Evolutionary conservation across 2,113 vertebrate genomes (phyloP).

Genomic region (Rutilus rutilus): DNA sequence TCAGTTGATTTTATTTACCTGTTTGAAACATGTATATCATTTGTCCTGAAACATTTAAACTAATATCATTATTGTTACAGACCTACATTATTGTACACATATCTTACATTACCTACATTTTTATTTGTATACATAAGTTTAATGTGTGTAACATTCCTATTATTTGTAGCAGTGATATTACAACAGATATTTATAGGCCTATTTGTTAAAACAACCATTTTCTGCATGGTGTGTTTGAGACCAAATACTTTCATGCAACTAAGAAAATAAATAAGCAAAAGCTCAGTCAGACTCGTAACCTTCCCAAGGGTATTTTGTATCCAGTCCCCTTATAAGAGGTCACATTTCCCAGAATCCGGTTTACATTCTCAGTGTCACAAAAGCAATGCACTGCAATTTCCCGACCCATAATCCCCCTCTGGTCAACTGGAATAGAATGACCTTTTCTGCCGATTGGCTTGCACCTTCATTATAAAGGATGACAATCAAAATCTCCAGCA

Average conservation of each 20-base stretch:
- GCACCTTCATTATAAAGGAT: constrained; percentile 57
- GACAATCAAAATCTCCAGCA: constrained; percentile 62
- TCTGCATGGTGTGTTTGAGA: not conserved
- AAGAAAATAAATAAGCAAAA: constrained; percentile 47
- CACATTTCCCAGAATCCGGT: constrained; percentile 75
- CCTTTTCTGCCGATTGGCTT: constrained; percentile 69
- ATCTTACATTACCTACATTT: not conserved
- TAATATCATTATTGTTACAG: not conserved
- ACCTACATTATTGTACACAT: not conserved
- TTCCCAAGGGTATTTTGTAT: constrained; percentile 77
- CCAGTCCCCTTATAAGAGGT: constrained; percentile 74
- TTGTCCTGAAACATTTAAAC: not conserved
- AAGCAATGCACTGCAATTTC: constrained; percentile 78
- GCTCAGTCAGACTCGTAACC: constrained; percentile 57
- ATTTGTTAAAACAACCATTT: not conserved
- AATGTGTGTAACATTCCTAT: not conserved
- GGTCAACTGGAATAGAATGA: constrained; percentile 77
- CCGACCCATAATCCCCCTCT: constrained; percentile 74
- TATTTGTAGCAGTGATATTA: not conserved
- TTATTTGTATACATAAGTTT: not conserved
- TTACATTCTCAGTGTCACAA: constrained; percentile 78
- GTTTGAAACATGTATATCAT: not conserved
- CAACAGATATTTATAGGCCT: not conserved
- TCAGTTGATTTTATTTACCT: not conserved
- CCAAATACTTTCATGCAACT: not conserved